phyloP scores from a whole-genome alignment of 2,797 vertebrate genomes.

The Podargus strigoides region DNA sequence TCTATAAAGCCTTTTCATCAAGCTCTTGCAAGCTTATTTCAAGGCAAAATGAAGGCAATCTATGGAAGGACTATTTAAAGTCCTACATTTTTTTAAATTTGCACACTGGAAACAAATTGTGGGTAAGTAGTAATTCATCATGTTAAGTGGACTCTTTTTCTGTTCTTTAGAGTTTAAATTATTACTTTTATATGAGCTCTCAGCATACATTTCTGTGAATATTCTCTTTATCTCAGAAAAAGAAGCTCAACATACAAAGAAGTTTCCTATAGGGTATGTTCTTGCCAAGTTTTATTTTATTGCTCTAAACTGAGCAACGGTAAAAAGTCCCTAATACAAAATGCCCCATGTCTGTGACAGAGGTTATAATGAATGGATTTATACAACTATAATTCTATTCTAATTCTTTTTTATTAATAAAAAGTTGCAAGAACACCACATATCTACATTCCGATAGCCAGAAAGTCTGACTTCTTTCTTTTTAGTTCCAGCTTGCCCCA shows the following conservation, averaged over 20 bases:
- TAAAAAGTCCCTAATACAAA: neutral
- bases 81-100: neutral
- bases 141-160: neutral
- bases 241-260: neutral
- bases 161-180: neutral
- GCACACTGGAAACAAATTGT: neutral
- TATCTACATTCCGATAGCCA: neutral
- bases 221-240: neutral
- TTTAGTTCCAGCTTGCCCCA: neutral
- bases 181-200: neutral
- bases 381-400: neutral
- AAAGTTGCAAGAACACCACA: neutral
- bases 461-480: neutral
- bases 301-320: neutral
- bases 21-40: neutral
- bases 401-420: neutral
- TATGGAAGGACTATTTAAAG: neutral
- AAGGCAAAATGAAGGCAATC: neutral
- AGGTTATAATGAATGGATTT: neutral
- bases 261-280: neutral
- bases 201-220: neutral
- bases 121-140: neutral
- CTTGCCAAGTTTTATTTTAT: neutral
- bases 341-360: neutral
- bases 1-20: neutral